phyloP scores from a whole-genome alignment of 2,888 invertebrate genomes.

The Megamerina dolium region DNA sequence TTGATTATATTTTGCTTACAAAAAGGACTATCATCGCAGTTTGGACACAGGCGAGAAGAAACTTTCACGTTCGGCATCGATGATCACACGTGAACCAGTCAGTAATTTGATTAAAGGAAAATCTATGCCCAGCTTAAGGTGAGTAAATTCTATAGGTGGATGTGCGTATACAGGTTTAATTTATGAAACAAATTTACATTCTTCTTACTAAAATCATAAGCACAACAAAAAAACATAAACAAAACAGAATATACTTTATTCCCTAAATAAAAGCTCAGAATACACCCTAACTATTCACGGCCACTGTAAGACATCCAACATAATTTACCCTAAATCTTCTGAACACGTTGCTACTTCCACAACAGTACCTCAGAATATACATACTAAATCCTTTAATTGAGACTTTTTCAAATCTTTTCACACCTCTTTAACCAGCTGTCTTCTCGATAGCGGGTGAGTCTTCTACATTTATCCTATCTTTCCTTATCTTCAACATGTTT shows the following conservation, averaged over 20 bases:
- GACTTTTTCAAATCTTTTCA: no score
- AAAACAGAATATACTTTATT: no score
- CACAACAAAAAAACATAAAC: neutral
- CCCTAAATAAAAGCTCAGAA: no score
- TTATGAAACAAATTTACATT: neutral
- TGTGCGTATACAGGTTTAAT: neutral
- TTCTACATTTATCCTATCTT: no score
- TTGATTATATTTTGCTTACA: neutral
- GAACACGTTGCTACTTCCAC: no score
- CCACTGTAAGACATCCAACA: no score
- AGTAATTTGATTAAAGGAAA: constrained; percentile 85
- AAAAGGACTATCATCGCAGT: constrained; percentile 74
- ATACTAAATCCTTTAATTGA: no score
- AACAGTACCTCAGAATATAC: no score
- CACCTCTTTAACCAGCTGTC: constrained; percentile 51
- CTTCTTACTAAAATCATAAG: no score
- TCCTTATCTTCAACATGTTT: no score
- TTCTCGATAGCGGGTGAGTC: constrained; percentile 52
- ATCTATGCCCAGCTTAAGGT: constrained; percentile 95
- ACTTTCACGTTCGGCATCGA: constrained; percentile 65
- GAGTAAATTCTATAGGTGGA: constrained; percentile 25
- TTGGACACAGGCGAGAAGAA: constrained; percentile 74
- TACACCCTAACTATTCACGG: no score
- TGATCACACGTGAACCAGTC: constrained; percentile 58
- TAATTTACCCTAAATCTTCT: no score